These are phyloP conservation scores for Dromococcyx pavoninus DNA, from an alignment of 2,797 vertebrate species.

Conservation along the genomic window DNA sequence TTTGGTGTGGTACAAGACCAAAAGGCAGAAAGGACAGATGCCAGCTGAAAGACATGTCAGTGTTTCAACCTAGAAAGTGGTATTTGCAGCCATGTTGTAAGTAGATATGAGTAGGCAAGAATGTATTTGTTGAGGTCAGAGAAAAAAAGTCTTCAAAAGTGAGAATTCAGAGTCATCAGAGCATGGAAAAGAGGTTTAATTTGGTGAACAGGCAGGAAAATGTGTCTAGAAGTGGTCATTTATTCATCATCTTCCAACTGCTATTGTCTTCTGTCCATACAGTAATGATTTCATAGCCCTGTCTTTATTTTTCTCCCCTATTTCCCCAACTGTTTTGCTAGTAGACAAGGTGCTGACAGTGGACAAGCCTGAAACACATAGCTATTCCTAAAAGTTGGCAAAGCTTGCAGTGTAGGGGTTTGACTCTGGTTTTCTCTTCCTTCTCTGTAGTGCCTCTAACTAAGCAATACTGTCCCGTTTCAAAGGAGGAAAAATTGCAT, in stretches of 20 bases:
- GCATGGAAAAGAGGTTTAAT: too few species aligned
- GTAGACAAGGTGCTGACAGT: background rate
- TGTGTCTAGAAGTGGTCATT: background rate
- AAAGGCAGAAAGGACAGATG: background rate
- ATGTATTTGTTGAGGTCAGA: background rate
- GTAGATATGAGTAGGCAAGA: background rate
- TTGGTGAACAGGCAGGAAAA: too few species aligned
- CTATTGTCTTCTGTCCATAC: background rate
- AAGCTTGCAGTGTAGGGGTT: background rate
- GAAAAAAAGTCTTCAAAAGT: background rate
- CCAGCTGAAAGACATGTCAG: background rate
- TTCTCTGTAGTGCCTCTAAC: background rate
- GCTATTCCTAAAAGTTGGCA: background rate
- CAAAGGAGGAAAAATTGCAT: background rate
- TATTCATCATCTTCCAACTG: background rate
- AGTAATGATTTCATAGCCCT: background rate
- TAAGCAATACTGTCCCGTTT: background rate
- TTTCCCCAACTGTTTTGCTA: background rate
- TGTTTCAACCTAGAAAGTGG: background rate
- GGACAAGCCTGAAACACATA: background rate
- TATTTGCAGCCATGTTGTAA: background rate
- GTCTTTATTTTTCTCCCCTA: background rate
- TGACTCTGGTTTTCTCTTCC: background rate
- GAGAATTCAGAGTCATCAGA: background rate
- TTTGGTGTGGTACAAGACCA: background rate